phyloP scores from a whole-genome alignment of 1,140 invertebrate genomes.

The Glomeris maerens region DNA sequence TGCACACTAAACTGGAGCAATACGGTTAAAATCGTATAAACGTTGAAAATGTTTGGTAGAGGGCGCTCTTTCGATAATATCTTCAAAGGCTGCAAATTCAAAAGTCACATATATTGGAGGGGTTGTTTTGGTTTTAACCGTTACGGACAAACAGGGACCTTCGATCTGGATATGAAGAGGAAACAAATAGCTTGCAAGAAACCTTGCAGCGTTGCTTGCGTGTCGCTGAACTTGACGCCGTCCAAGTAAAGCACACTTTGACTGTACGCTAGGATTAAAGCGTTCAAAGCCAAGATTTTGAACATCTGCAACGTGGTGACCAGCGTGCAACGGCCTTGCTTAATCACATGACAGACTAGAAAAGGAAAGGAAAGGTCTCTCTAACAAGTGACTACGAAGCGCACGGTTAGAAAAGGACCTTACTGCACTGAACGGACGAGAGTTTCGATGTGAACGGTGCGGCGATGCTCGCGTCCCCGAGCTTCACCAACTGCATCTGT shows the following conservation, averaged over 20 bases:
- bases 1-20: slow-evolving; percentile 89
- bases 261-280: slow-evolving; percentile 92
- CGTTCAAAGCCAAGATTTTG: slow-evolving; percentile 98
- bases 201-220: slow-evolving; percentile 90
- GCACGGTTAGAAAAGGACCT: slow-evolving; percentile 27
- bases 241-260: slow-evolving; percentile 97
- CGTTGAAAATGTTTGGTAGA: slow-evolving; percentile 96
- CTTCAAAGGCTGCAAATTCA: slow-evolving; percentile 65
- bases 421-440: slow-evolving; percentile 91
- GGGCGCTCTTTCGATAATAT: slow-evolving; percentile 84
- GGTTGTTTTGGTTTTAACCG: neutral
- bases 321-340: slow-evolving; percentile 95
- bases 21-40: slow-evolving; percentile 93
- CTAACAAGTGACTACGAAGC: neutral
- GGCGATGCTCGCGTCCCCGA: slow-evolving; percentile 97
- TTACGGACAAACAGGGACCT: slow-evolving; percentile 36
- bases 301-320: slow-evolving; percentile 99
- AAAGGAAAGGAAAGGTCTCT: slow-evolving; percentile 21
- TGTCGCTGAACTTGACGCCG: slow-evolving; percentile 95
- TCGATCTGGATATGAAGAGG: slow-evolving; percentile 94
- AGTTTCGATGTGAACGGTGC: slow-evolving; percentile 97
- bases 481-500: slow-evolving; percentile 69
- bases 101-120: slow-evolving; percentile 1
- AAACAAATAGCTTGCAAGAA: slow-evolving; percentile 89
- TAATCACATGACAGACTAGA: slow-evolving; percentile 95